Evolutionary conservation across 2,797 vertebrate species (phyloP).

Genomic region (Masticophis lateralis): DNA sequence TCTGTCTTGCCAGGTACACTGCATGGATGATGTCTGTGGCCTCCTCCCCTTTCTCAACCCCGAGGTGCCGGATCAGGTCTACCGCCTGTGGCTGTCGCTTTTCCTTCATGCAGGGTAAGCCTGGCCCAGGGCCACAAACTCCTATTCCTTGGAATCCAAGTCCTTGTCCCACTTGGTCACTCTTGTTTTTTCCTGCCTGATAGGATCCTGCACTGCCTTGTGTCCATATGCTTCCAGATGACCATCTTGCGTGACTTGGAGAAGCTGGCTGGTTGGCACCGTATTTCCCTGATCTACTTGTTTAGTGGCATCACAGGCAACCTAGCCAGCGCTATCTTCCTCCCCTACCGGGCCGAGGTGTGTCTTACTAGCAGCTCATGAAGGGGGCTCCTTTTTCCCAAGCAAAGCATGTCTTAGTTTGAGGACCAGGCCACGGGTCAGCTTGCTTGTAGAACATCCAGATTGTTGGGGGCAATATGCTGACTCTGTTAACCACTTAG

Average conservation of each 20-base stretch:
- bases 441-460: not conserved
- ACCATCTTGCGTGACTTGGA: constrained; percentile 95
- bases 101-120: constrained; percentile 96
- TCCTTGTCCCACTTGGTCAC: not conserved
- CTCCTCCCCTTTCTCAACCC: constrained; percentile 97
- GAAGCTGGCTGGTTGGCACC: constrained; percentile 96
- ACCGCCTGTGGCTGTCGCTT: constrained; percentile 95
- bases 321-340: constrained; percentile 93
- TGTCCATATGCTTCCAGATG: constrained; percentile 97
- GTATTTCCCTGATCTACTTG: constrained; percentile 98
- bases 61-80: constrained; percentile 96
- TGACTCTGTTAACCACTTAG: too few relatives aligned
- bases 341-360: constrained; percentile 95
- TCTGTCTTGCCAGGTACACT: constrained; percentile 82
- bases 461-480: too few relatives aligned
- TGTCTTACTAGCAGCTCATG: constrained; percentile 17
- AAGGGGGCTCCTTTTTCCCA: not conserved
- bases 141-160: not conserved
- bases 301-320: constrained; percentile 96
- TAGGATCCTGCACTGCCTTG: constrained; percentile 97
- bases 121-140: not conserved
- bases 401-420: not conserved
- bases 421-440: not conserved
- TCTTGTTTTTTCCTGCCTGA: constrained; percentile 48
- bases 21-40: constrained; percentile 97